Evolutionary conservation across 2,113 vertebrate genomes (phyloP).

Genomic region (Mola mola): DNA sequence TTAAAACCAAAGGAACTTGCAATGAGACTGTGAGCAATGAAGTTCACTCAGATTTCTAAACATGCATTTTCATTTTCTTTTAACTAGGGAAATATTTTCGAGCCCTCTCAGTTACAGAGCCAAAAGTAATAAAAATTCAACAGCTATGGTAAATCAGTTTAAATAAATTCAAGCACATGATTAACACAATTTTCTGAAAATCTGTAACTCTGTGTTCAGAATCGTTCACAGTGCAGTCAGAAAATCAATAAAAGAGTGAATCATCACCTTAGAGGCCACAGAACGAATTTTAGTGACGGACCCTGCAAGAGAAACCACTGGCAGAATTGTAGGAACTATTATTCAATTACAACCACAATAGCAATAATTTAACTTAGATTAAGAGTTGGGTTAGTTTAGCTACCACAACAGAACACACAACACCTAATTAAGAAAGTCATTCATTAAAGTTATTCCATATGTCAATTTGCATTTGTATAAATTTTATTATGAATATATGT

Average conservation of each 20-base stretch:
- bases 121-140: slow-evolving; percentile 2
- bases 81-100: slow-evolving; percentile 10
- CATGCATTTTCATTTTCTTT: slow-evolving; percentile 10
- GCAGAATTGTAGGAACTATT: too few relatives aligned
- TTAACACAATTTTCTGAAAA: slow-evolving; percentile 10
- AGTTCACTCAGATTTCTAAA: slow-evolving; percentile 13
- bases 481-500: too few relatives aligned
- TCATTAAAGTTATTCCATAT: too few relatives aligned
- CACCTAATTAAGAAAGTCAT: too few relatives aligned
- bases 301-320: background rate
- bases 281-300: slow-evolving; percentile 2
- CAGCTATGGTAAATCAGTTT: slow-evolving; percentile 20
- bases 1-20: slow-evolving; percentile 31
- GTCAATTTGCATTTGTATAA: too few relatives aligned
- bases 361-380: too few relatives aligned
- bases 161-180: slow-evolving; percentile 16
- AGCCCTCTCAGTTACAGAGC: background rate
- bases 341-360: background rate
- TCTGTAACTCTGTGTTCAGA: slow-evolving; percentile 1
- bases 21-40: slow-evolving; percentile 37
- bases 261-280: background rate
- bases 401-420: too few relatives aligned
- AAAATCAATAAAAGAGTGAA: slow-evolving; percentile 9
- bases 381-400: too few relatives aligned
- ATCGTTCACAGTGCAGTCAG: slow-evolving; percentile 9